Base-by-base conservation (phyloP, 2,888 invertebrate genomes). In the Embidobia sp. region DNA sequence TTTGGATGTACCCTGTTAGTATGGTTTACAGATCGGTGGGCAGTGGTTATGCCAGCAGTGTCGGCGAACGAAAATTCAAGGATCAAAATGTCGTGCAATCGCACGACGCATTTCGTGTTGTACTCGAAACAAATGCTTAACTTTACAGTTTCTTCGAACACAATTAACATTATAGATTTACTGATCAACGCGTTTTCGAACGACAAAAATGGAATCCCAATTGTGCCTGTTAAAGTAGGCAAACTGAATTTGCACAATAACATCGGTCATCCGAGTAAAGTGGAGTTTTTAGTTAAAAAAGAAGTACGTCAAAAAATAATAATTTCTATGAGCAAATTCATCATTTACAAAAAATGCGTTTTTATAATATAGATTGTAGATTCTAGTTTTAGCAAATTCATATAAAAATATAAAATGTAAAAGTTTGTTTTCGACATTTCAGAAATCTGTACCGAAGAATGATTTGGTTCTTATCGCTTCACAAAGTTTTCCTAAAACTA, bases 51-150 rank as follows among this genome's bases (percentile, higher is more conserved):
- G 10, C 11, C 66, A 10, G 40, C 48, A n/a, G 26, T n/a, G 15
- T 27, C 64, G 16, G 78, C 61, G 83, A 48, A 22, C 2, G 26
- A 42, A 33, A 29, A 27, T 26, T 18, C 7, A 1, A 33, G 8
- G 3, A 51, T 29, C 3, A 57, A 51, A 27, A 3, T 44, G 2
- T 11, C 10, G 0, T 42, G 15, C 77, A 83, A 46, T 77, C 80
- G 10, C 81, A 94, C 95, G 44, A 93, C 93, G 0, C 95, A 95
- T 86, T 83, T 95, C 4, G 90, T 94, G 51, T 84, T 95, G 2
- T 93, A 94, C 78, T 93, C 94, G 0, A 91, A 93, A 49, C 93
- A 94, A 76, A 90, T 91, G 40, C 90, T 96, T 2, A 93, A 94
- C 80, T 82, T 95, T 1, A 94, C 94, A 0, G 84, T 95, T 19